Base-by-base conservation (phyloP, 2,888 invertebrate species). In the Lagria hirta region DNA sequence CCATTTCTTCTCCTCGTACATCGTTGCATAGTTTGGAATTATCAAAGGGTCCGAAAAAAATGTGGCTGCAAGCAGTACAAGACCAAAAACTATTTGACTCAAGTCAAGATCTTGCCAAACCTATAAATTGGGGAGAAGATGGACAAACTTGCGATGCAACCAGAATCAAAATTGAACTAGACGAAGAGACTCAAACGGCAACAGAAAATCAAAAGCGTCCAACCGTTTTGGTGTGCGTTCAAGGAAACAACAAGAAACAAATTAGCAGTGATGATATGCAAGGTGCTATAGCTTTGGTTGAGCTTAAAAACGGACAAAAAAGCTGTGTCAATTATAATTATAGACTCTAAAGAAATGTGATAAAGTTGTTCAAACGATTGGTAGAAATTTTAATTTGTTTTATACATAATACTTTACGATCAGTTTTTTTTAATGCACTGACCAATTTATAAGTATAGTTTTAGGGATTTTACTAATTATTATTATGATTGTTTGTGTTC, bases 261-360 rank as follows among this genome's bases (percentile, higher is more conserved):
- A 65, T 70, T 36, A 65, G 68, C 1, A 62, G 60, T 45, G 67
- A 71, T 61, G 63, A 80, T 56, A 78, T 79, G 74, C 70, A 80
- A 49, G 79, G 80, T 12, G 81, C 81, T 21, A 72, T 81, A 61
- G 81, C 81, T 21, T 66, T 81, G 11, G 80, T 81, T 64, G 77
- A 81, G 62, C 62, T 81, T 24, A 77, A 79, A 20, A 75, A 69
- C 53, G 62, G 61, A 34, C 43, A 42, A 20, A 49, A 48, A 44
- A 41, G 33, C 36, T 29, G 36, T 30, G 34, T 36, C 21, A 60
- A 57, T 43, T 59, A 60, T 52, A 63, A 62, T 34, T 65, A 64
- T 49, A 64, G 65, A 50, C 38, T 54, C 29, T 54, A 41, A 49
- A 28, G 15, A 41, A 15, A 33, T 43, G 47, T 43, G 43, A 43